These are phyloP conservation scores for Andricus grossulariae DNA, from an alignment of 1,140 invertebrate species.

Conservation along the genomic window DNA sequence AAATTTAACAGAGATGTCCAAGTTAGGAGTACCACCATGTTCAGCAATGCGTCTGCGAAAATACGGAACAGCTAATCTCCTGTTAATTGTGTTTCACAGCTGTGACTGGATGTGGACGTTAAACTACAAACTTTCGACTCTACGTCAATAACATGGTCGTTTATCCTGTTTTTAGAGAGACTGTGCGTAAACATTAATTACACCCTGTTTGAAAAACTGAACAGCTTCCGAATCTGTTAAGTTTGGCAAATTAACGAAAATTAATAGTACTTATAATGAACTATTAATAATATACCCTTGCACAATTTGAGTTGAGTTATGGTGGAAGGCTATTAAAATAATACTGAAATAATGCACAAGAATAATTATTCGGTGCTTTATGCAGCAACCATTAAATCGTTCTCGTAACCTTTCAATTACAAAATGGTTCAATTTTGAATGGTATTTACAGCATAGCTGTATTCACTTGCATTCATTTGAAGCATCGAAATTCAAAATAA, in stretches of 20 bases:
- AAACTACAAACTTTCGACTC: slow-evolving; percentile 33
- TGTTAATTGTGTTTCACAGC: slow-evolving; percentile 51
- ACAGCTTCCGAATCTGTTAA: slow-evolving; percentile 22
- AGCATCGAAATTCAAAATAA: neutral
- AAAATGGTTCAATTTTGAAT: no score
- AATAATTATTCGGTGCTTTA: neutral
- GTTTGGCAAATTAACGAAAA: slow-evolving; percentile 32
- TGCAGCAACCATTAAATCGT: no score
- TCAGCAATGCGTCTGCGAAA: slow-evolving; percentile 41
- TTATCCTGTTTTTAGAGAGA: slow-evolving; percentile 10
- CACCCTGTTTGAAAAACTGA: neutral
- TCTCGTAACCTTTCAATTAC: no score
- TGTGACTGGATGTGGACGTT: slow-evolving; percentile 38
- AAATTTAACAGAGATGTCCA: slow-evolving; percentile 58
- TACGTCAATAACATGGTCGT: slow-evolving; percentile 4
- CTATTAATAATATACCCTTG: neutral
- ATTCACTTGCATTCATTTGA: no score
- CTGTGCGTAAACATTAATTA: neutral
- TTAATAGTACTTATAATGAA: slow-evolving; percentile 18
- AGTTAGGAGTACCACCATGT: slow-evolving; percentile 39
- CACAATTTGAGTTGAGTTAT: neutral
- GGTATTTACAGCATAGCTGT: no score
- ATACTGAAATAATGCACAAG: neutral
- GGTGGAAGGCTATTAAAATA: neutral
- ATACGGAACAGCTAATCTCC: slow-evolving; percentile 57